These are phyloP conservation scores for Argyresthia albistria DNA, from an alignment of 2,888 invertebrate species.

Conservation along the genomic window DNA sequence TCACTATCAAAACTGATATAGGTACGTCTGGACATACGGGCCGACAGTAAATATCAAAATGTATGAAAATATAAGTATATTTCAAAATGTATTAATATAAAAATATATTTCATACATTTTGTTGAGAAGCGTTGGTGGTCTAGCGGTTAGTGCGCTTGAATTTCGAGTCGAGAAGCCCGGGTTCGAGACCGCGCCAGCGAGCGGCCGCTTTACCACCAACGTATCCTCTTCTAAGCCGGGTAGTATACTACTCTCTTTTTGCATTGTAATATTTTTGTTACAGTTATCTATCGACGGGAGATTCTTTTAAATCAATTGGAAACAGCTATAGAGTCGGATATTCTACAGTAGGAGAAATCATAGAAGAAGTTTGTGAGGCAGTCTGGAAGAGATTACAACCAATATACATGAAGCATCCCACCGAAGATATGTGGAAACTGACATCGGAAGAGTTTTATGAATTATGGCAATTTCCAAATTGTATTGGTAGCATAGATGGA, in stretches of 20 bases:
- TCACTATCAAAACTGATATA: too few relatives aligned
- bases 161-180: too few relatives aligned
- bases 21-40: too few relatives aligned
- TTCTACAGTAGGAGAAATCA: slow-evolving; percentile 7
- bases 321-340: slow-evolving; percentile 8
- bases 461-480: slow-evolving; percentile 13
- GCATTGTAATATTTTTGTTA: slow-evolving; percentile 4
- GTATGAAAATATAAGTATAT: not conserved
- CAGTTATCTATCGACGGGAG: slow-evolving; percentile 9
- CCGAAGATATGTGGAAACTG: slow-evolving; percentile 10
- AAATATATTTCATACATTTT: too few relatives aligned
- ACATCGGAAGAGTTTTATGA: slow-evolving; percentile 8
- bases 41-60: too few relatives aligned
- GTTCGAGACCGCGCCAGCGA: too few relatives aligned
- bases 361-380: slow-evolving; percentile 8
- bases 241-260: not conserved
- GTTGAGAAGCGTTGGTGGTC: not conserved
- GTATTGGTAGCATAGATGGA: slow-evolving; percentile 12
- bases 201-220: too few relatives aligned
- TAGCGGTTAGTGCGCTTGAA: not conserved
- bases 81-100: slow-evolving; percentile 1
- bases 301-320: slow-evolving; percentile 6
- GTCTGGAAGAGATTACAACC: slow-evolving; percentile 11
- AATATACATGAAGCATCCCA: slow-evolving; percentile 10
- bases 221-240: too few relatives aligned